Evolutionary conservation across 2,797 vertebrate genomes (phyloP), one percentile per base, ranked within the genome.

Genomic region (Rhynchonycteris naso): DNA sequence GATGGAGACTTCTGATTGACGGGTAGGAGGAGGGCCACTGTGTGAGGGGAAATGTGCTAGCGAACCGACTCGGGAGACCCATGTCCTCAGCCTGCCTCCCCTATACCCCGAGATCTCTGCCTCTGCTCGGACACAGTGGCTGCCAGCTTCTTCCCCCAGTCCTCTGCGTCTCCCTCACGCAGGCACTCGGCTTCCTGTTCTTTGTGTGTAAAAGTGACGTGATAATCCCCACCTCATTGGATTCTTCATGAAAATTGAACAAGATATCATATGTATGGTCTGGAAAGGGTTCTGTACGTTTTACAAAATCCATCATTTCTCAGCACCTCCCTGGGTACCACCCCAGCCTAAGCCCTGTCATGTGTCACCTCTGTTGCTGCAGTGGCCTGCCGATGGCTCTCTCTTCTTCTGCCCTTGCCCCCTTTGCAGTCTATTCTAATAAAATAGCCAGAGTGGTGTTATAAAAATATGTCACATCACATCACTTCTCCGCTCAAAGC

Each of bases 301-400:
- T 35, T 30, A 33, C 22, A 74, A 21, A 93, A n/a, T 1, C 26
- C 35, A 3, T 3, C 5, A 1, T 50, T 86, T 71, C 43, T 35
- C 2, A 1, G 14, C 38, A 9, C 22, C 4, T 56, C 8, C 50
- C 0, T 16, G 5, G 2, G 28, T 5, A 7, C 14, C 28, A 30
- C 28, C 13, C n/a, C 0, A 6, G 33, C 21, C 15, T 58, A 22
- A 1, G 4, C 0, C 43, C 59, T 1, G 0, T 4, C 15, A 11
- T 1, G 0, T 2, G 1, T 35, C 13, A 19, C 43, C 30, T 30
- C 6, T 30, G 0, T 54, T 13, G 26, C 19, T 10, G 52, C 19
- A 22, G 14, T 4, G 0, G 5, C 7, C 61, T 71, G 16, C 63
- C 16, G 83, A 30, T 10, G 11, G n/a, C 43, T 54, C 33, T 18